phyloP scores from a whole-genome alignment of 1,140 invertebrate species.

The Drosophila ogumai region DNA sequence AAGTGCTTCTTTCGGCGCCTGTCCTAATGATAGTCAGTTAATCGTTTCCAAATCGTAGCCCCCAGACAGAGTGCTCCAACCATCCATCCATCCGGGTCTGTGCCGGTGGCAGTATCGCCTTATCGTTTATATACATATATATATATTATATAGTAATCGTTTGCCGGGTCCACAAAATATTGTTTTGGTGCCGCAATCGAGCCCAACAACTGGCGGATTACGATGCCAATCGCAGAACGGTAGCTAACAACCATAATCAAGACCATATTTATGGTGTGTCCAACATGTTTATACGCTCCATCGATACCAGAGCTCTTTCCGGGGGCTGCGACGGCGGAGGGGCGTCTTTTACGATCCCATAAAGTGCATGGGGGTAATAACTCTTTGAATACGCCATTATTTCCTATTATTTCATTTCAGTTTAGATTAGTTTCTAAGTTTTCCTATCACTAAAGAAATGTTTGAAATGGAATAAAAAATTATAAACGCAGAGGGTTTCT shows the following conservation, averaged over 20 bases:
- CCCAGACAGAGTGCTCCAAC: constrained; percentile 26
- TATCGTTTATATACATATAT: constrained; percentile 28
- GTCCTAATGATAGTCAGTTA: constrained; percentile 3
- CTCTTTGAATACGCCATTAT: constrained; percentile 17
- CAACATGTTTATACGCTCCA: constrained; percentile 40
- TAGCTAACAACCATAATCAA: constrained; percentile 79
- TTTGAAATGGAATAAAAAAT: background rate
- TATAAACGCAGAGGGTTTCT: background rate
- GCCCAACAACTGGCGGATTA: constrained; percentile 65
- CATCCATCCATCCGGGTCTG: constrained; percentile 10
- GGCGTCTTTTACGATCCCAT: constrained; percentile 26
- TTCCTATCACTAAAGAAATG: background rate
- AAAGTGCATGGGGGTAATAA: constrained; percentile 39
- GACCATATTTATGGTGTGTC: constrained; percentile 67
- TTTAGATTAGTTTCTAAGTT: constrained; percentile 6
- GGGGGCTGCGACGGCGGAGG: background rate
- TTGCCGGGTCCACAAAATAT: constrained; percentile 21
- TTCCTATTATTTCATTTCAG: constrained; percentile 6
- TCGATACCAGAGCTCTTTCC: constrained; percentile 6
- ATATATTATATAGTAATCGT: constrained; percentile 9
- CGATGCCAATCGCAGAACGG: constrained; percentile 72
- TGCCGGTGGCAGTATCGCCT: constrained; percentile 5
- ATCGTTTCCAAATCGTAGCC: constrained; percentile 13
- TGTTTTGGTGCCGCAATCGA: constrained; percentile 61
- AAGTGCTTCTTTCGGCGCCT: background rate